Evolutionary conservation across 2,113 vertebrate species (phyloP).

Genomic region (Otus sunia): DNA sequence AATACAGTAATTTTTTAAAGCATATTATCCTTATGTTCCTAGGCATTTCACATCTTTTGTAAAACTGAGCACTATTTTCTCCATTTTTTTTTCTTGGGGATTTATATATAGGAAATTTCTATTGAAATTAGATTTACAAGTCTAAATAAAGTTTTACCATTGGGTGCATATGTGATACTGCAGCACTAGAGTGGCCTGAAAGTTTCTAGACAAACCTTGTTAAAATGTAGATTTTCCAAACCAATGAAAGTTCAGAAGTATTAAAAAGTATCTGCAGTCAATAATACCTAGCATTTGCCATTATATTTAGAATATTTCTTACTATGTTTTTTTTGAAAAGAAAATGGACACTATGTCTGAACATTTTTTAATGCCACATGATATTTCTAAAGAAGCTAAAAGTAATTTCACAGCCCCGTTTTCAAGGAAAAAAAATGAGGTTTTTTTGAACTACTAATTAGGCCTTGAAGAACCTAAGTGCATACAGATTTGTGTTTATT

Average conservation of each 20-base stretch:
- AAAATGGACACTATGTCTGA: not conserved
- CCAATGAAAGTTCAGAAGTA: not conserved
- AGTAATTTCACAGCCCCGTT: not conserved
- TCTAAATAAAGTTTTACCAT: not conserved
- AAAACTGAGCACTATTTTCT: not conserved
- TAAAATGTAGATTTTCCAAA: not conserved
- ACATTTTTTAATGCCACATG: not conserved
- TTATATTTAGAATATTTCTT: not conserved
- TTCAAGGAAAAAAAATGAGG: not conserved
- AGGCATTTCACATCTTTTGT: not conserved
- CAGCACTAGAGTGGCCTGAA: not conserved
- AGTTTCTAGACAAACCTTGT: not conserved
- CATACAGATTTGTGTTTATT: not conserved
- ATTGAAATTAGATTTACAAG: not conserved
- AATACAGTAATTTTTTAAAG: not conserved
- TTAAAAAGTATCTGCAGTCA: not conserved
- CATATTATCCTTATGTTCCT: not conserved
- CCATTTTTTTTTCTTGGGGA: not conserved
- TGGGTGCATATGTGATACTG: not conserved
- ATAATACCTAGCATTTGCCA: not conserved
- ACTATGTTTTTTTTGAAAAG: not conserved
- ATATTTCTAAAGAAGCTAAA: not conserved
- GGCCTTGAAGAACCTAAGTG: not conserved
- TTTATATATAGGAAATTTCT: not conserved
- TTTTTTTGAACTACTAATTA: not conserved